phyloP scores from a whole-genome alignment of 2,888 invertebrate species.

The Saturnia japonica region DNA sequence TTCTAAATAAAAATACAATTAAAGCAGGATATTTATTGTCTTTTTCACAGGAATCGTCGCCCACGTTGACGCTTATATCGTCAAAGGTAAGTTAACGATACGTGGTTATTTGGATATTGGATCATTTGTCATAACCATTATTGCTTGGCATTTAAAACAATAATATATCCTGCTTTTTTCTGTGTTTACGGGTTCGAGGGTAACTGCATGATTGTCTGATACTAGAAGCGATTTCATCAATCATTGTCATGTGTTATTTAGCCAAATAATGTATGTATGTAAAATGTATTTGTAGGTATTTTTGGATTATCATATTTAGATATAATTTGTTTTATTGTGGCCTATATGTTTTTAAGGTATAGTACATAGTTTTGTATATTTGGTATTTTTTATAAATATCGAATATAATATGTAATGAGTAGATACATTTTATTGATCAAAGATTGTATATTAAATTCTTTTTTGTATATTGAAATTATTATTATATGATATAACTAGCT shows the following conservation, averaged over 20 bases:
- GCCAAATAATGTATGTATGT: not conserved
- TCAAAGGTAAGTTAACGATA: slow-evolving; percentile 86
- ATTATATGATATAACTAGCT: not conserved
- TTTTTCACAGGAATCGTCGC: slow-evolving; percentile 89
- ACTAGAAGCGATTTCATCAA: slow-evolving; percentile 7
- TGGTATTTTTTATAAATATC: not conserved
- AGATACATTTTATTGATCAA: not conserved
- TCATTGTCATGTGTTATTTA: slow-evolving; percentile 4
- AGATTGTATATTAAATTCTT: not conserved
- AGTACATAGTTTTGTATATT: not conserved
- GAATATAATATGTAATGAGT: not conserved
- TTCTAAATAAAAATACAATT: slow-evolving; percentile 44
- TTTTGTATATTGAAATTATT: not conserved
- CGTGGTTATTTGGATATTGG: slow-evolving; percentile 35
- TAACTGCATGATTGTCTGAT: not conserved
- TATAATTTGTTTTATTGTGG: not conserved
- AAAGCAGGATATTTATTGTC: slow-evolving; percentile 76
- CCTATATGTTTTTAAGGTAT: not conserved
- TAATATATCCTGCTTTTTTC: slow-evolving; percentile 42
- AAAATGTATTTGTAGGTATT: not conserved
- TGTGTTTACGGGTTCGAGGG: not conserved
- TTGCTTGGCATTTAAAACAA: slow-evolving; percentile 56
- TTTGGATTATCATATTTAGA: not conserved
- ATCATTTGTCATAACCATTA: slow-evolving; percentile 40
- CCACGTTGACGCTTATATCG: slow-evolving; percentile 89